Base-by-base conservation (phyloP, 2,113 vertebrate genomes). In the Steatornis caripensis region DNA sequence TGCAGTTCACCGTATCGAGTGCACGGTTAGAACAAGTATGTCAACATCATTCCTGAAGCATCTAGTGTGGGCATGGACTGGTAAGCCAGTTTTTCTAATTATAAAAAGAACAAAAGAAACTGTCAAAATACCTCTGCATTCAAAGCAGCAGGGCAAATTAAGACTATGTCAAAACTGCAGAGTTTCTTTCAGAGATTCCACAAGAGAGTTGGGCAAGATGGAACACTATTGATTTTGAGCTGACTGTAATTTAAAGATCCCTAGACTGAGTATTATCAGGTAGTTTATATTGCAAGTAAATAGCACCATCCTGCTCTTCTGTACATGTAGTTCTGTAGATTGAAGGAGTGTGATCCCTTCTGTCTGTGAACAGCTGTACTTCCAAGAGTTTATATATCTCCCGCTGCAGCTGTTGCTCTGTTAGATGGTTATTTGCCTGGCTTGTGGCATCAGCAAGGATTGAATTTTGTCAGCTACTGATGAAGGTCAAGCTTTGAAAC, bases 381-480 rank as follows among this genome's bases (percentile, higher is more conserved):
- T 74, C 46, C 76, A 78, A 45, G 68, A 86, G 76, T 70, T 90
- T 75, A 62, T 84, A 83, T 87, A 51, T 72, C 76, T 90, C 49
- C 62, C 0, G 3, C 72, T 89, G 90, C 92, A 96, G 94, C 95
- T 93, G 90, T 93, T 94, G 83, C 54, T 90, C 45, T 90, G 16
- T 90, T 86, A 62, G 37, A 86, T 72, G 79, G 62, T 78, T 77
- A 48, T 84, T 93, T 80, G 76, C 55, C 76, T 94, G 49, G 23
- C 51, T 84, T 83, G n/a, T 89, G 92, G 76, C 60, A 93, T 94
- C 54, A 66, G 54, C 29, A 62, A 66, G 79, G 83, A 74, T 77
- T 87, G 85, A 90, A 55, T 96, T 97, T 93, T 95, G 72, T 79
- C 79, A 89, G 68, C 15, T 5, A 72, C 51, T 58, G 85, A 55